Percentiles rank a stretch among this genome's conserved stretches.
These are phyloP conservation scores for Lumbricus terrestris DNA, from an alignment of 2,888 invertebrate genomes.

Conservation along the genomic window DNA sequence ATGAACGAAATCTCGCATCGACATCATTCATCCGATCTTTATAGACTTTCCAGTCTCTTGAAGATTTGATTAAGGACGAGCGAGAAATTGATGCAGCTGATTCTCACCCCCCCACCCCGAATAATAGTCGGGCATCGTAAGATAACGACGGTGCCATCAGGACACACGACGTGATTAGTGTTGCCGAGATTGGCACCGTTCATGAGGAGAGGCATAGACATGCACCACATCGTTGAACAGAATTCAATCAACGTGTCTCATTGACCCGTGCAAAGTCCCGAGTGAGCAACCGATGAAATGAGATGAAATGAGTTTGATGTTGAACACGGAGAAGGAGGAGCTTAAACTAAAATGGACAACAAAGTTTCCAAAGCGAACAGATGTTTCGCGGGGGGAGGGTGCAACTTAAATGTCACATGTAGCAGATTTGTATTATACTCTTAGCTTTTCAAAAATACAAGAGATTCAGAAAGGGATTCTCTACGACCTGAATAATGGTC, in stretches of 20 bases:
- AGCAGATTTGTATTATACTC: too few relatives aligned
- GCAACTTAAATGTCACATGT: too few relatives aligned
- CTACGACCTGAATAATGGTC: too few relatives aligned
- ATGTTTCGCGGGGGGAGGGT: too few relatives aligned
- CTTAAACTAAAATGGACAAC: too few relatives aligned
- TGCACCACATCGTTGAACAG: not conserved
- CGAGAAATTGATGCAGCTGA: not conserved
- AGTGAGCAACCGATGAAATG: not conserved
- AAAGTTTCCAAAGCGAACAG: too few relatives aligned
- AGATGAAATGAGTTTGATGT: not conserved
- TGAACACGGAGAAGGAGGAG: not conserved
- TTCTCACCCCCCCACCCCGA: not conserved
- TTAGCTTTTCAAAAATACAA: too few relatives aligned
- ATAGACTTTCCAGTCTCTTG: not conserved
- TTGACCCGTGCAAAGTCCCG: not conserved
- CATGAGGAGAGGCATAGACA: not conserved
- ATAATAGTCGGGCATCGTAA: too few relatives aligned
- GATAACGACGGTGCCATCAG: not conserved
- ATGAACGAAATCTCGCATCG: not conserved
- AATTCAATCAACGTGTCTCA: not conserved
- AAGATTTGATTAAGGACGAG: not conserved
- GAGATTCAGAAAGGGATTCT: too few relatives aligned
- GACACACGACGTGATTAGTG: not conserved
- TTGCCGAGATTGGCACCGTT: not conserved
- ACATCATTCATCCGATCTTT: not conserved